Conservation (phyloP, 2,113 vertebrate genomes). For the Platichthys flesus region DNA sequence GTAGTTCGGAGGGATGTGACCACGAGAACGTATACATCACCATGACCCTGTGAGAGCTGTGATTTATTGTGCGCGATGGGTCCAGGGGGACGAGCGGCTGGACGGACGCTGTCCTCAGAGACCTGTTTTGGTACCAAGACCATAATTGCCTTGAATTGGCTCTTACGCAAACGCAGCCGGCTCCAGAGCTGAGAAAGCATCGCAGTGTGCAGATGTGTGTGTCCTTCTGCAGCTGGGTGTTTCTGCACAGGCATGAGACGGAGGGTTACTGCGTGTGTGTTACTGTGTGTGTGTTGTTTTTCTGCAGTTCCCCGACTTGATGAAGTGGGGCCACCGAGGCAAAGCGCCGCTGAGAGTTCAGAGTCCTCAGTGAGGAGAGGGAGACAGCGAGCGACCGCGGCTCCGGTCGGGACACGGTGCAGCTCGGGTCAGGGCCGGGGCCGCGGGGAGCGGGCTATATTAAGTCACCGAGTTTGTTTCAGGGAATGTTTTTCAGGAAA, state of each 20-base stretch:
- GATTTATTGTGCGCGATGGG: conserved; percentile 63
- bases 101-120: conserved; percentile 66
- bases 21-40: conserved; percentile 63
- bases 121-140: conserved; percentile 77
- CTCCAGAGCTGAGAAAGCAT: conserved; percentile 72
- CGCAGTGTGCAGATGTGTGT: conserved; percentile 46
- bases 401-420: conserved; percentile 69
- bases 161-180: conserved; percentile 73
- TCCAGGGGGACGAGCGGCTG: conserved; percentile 57
- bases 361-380: conserved; percentile 76
- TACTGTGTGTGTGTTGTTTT: conserved; percentile 26
- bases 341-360: conserved; percentile 77
- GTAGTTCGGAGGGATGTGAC: conserved; percentile 9
- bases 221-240: conserved; percentile 8
- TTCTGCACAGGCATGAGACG: neutral
- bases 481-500: conserved; percentile 81
- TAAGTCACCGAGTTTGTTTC: conserved; percentile 82
- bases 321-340: conserved; percentile 70
- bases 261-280: neutral
- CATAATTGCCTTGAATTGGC: conserved; percentile 78
- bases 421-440: conserved; percentile 78
- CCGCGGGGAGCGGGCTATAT: conserved; percentile 77
- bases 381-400: conserved; percentile 81
- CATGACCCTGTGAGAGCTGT: conserved; percentile 51
- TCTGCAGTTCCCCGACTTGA: conserved; percentile 65